Conservation (phyloP, 1,140 invertebrate genomes). For the Drusus annulatus region DNA sequence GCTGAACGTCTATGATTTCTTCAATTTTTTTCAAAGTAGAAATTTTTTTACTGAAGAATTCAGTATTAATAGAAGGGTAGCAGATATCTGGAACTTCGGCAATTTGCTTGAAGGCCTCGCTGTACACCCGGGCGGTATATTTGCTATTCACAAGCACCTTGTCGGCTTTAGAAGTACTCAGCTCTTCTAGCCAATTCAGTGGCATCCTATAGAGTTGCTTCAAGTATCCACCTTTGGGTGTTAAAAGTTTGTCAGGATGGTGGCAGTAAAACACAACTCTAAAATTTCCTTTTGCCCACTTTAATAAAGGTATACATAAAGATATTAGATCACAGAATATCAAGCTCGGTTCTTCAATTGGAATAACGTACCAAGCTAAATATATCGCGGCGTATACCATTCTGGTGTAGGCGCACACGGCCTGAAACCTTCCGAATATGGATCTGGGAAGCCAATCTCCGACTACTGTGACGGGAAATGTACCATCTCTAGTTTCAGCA, state of each 20-base stretch:
- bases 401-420: conserved; percentile 93
- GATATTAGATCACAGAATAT: conserved; percentile 96
- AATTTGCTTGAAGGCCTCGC: conserved; percentile 85
- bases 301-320: conserved; percentile 86
- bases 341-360: conserved; percentile 79
- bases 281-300: conserved; percentile 74
- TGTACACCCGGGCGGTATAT: conserved; percentile 90
- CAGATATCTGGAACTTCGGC: conserved; percentile 83
- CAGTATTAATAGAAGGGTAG: conserved; percentile 94
- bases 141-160: conserved; percentile 95
- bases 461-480: conserved; percentile 85
- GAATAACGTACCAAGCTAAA: conserved; percentile 71
- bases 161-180: conserved; percentile 88
- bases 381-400: conserved; percentile 90
- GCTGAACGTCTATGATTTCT: conserved; percentile 64
- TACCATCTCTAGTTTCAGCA: conserved; percentile 91
- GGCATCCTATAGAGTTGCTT: conserved; percentile 91
- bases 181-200: conserved; percentile 93
- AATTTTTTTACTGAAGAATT: conserved; percentile 76
- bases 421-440: conserved; percentile 89
- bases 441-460: conserved; percentile 89
- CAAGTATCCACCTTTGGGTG: conserved; percentile 75
- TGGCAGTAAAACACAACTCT: conserved; percentile 97
- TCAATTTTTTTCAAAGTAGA: conserved; percentile 71
- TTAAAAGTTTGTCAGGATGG: conserved; percentile 95